Evolutionary conservation across 53 echinoderm and acorn worm genomes (phyloP).

Genomic region (Holothuria leucospilota): DNA sequence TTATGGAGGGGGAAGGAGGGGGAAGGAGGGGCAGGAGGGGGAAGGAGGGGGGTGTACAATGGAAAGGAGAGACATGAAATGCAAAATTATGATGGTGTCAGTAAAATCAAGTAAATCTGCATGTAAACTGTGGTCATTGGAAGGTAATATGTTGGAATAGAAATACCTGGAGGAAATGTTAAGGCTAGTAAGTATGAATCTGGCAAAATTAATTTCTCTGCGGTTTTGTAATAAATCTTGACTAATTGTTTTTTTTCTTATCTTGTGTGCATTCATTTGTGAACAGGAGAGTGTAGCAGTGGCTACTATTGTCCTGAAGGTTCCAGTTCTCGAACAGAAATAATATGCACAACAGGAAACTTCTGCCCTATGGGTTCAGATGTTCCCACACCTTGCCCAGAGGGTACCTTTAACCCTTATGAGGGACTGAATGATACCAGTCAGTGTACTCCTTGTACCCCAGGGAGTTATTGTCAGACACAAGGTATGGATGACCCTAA

Average conservation of each 20-base stretch:
- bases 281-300: constrained; percentile 72
- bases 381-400: constrained; percentile 81
- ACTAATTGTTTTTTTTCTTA: background rate
- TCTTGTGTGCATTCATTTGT: background rate
- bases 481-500: constrained; percentile 59
- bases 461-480: constrained; percentile 91
- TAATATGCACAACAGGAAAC: constrained; percentile 86
- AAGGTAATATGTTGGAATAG: too few species aligned
- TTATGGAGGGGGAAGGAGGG: too few species aligned
- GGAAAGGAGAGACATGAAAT: too few species aligned
- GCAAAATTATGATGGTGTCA: too few species aligned
- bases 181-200: too few species aligned
- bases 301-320: constrained; percentile 93
- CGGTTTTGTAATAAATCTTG: background rate
- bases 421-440: constrained; percentile 60
- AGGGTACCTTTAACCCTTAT: constrained; percentile 96
- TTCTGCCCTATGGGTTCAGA: constrained; percentile 88
- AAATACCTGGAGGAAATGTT: too few species aligned
- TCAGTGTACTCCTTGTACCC: constrained; percentile 87
- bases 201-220: too few species aligned
- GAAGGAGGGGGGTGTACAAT: too few species aligned
- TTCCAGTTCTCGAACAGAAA: constrained; percentile 85
- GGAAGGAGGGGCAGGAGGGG: too few species aligned
- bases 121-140: too few species aligned
- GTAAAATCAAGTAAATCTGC: too few species aligned